These are phyloP conservation scores for Neopipo cinnamomea DNA, from an alignment of 2,113 vertebrate genomes.

Conservation along the genomic window DNA sequence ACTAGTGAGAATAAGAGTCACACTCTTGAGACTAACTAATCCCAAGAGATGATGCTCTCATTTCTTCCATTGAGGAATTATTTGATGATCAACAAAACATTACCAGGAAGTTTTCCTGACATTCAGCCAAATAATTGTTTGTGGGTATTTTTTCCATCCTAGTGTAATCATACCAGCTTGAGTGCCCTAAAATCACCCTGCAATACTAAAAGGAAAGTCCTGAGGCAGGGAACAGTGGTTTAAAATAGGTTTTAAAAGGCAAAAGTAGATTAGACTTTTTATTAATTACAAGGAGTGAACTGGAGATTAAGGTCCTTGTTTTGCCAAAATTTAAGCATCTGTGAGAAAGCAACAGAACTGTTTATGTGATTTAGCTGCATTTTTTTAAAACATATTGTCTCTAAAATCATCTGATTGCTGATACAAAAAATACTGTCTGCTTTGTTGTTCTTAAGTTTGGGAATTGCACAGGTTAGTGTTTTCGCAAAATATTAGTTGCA, in stretches of 20 bases:
- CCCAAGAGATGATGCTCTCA: neutral
- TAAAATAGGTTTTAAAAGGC: neutral
- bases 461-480: neutral
- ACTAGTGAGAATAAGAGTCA: too few relatives aligned
- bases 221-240: neutral
- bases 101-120: neutral
- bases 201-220: neutral
- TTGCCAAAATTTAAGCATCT: neutral
- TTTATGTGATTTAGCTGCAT: neutral
- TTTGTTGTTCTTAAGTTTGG: conserved; percentile 15
- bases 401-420: neutral
- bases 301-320: neutral
- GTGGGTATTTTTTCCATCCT: neutral
- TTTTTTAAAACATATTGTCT: neutral
- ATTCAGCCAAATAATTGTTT: neutral
- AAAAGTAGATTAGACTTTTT: neutral
- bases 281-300: neutral
- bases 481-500: conserved; percentile 4
- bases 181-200: neutral
- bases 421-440: neutral
- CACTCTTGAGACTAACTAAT: neutral
- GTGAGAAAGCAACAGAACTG: neutral
- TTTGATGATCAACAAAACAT: neutral
- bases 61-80: neutral
- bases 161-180: neutral